Evolutionary conservation across 2,113 vertebrate species (phyloP), one percentile per base, ranked within the genome.

Genomic region (Patagioenas fasciata): DNA sequence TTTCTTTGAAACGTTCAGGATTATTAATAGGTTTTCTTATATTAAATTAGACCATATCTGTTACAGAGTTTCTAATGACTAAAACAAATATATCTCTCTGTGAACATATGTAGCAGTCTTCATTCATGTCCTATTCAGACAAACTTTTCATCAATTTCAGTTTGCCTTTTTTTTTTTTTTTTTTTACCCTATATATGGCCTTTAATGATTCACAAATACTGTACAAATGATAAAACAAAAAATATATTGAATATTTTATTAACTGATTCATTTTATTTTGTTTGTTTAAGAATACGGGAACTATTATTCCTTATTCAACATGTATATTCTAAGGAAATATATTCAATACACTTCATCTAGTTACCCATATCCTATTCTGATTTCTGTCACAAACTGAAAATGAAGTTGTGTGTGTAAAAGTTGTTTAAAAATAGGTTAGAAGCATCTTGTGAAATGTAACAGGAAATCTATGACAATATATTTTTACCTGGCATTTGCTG

Each of bases 361-460:
- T 80, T 93, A 9, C 71, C 4, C 28, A 50, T 47, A 65, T 21
- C 7, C 24, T 85, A 15, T 56, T 92, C 85, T 77, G 23, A 40
- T 54, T 88, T 94, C 75, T 83, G 25, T 67, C 31, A 47, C 23
- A 92, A 83, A 74, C n/a, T 88, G 60, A 80, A 93, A 79, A 70
- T 73, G 31, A 78, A 89, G 53, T 34, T 89, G 11, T 47, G 31
- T 91, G 23, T 88, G 38, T 84, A 67, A 82, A 84, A 86, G 40
- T 74, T 74, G 29, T 89, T 92, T 95, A 95, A 93, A 95, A 92
- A 92, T 92, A 95, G 38, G 8, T 38, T 83, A 34, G 48, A 86
- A 95, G 3, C 58, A 48, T 92, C 65, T 86, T 72, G 69, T 95
- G 73, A 78, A 88, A 95, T 28, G 19, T 72, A 93, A 71, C 80